Percentiles rank a stretch among this genome's conserved stretches.
These are phyloP conservation scores for Hecatera dysodea DNA, from an alignment of 2,888 invertebrate genomes.

Conservation along the genomic window DNA sequence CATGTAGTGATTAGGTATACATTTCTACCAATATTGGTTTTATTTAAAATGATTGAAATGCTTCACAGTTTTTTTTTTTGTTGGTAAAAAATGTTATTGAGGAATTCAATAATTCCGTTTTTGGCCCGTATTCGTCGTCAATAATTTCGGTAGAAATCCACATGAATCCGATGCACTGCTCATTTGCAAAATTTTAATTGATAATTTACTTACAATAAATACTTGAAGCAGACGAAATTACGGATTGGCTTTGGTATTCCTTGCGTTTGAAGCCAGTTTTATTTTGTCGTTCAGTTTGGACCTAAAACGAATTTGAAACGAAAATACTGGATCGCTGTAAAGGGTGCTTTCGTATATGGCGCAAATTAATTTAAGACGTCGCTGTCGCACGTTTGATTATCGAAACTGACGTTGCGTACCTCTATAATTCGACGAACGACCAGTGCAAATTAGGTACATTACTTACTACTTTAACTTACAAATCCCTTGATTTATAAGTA, in stretches of 20 bases:
- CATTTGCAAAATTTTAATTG: constrained; percentile 1
- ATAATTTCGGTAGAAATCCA: neutral
- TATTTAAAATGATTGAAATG: too few relatives aligned
- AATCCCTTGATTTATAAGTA: neutral
- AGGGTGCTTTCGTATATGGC: neutral
- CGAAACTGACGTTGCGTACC: neutral
- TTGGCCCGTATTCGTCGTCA: neutral
- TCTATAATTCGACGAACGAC: neutral
- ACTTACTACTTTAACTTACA: neutral
- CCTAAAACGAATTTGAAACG: neutral
- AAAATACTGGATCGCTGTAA: neutral
- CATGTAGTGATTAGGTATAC: neutral
- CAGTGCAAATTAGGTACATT: neutral
- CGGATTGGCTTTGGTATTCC: neutral
- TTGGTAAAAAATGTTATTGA: neutral
- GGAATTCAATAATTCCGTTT: neutral
- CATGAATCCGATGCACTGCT: neutral
- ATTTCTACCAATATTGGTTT: neutral
- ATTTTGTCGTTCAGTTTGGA: neutral
- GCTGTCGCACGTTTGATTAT: neutral
- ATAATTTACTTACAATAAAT: neutral
- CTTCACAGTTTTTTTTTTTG: too few relatives aligned
- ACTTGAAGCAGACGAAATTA: neutral
- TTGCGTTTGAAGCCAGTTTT: neutral
- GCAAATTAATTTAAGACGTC: neutral